Conservation (phyloP, 2,113 vertebrate species). For the Paradisaea rubra region DNA sequence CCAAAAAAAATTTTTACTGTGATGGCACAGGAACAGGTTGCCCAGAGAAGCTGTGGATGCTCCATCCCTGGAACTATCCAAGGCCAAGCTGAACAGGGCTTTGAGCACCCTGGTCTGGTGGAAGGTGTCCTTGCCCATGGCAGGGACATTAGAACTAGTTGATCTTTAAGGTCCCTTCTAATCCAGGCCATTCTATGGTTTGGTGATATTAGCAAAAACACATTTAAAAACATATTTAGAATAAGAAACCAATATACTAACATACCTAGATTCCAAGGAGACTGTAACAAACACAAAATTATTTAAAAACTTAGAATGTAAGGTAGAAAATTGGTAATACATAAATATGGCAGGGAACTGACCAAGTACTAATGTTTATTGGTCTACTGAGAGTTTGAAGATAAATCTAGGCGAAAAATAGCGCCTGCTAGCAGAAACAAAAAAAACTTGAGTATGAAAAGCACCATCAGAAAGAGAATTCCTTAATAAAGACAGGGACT, state of each 20-base stretch:
- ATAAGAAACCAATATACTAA: neutral
- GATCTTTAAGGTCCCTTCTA: neutral
- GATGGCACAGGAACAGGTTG: neutral
- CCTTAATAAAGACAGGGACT: neutral
- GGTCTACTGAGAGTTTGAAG: neutral
- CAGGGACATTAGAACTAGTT: neutral
- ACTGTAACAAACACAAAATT: neutral
- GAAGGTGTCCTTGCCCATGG: neutral
- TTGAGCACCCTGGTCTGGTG: neutral
- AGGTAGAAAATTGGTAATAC: neutral
- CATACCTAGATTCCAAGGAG: neutral
- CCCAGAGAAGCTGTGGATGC: neutral
- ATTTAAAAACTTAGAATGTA: neutral
- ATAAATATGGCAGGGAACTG: neutral
- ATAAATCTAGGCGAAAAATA: neutral
- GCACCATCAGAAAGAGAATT: neutral
- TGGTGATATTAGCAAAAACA: neutral
- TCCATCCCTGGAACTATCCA: neutral
- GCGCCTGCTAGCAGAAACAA: neutral
- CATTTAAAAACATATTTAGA: neutral
- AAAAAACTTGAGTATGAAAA: neutral
- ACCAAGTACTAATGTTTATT: neutral
- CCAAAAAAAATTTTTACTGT: neutral
- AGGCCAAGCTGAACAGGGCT: neutral
- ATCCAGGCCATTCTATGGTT: neutral